These are phyloP conservation scores for Uropsilus gracilis DNA, from an alignment of 2,113 vertebrate species.

Conservation along the genomic window DNA sequence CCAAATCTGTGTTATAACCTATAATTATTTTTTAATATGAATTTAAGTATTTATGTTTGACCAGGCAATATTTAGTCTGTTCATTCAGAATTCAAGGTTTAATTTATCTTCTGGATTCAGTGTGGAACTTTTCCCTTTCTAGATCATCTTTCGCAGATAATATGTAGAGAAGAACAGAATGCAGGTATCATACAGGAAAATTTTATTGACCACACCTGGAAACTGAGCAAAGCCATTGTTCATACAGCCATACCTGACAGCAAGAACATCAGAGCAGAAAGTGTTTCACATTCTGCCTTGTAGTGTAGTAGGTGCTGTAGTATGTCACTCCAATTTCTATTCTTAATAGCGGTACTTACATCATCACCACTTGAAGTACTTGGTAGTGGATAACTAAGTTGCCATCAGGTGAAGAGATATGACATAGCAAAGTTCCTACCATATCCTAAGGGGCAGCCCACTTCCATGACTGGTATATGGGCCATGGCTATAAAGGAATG, in stretches of 20 bases:
- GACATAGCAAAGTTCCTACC: not conserved
- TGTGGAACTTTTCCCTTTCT: not conserved
- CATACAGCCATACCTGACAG: not conserved
- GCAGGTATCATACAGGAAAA: not conserved
- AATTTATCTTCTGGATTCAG: not conserved
- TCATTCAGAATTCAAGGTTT: not conserved
- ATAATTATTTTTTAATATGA: not conserved
- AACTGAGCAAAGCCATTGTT: not conserved
- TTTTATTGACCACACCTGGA: not conserved
- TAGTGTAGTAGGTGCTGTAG: not conserved
- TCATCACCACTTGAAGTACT: not conserved
- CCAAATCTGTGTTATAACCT: not conserved
- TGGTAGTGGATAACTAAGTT: not conserved
- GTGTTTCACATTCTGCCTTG: not conserved
- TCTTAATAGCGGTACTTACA: no score
- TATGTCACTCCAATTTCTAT: not conserved
- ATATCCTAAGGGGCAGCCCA: not conserved
- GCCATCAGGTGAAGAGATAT: not conserved
- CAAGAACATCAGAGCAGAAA: not conserved
- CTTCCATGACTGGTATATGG: not conserved
- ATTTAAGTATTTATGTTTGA: not conserved
- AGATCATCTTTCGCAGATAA: not conserved
- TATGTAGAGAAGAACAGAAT: not conserved
- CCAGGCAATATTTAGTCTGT: not conserved
- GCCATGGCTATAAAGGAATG: not conserved